Evolutionary conservation across 2,888 invertebrate genomes (phyloP).

Genomic region (Pandemis heparana): DNA sequence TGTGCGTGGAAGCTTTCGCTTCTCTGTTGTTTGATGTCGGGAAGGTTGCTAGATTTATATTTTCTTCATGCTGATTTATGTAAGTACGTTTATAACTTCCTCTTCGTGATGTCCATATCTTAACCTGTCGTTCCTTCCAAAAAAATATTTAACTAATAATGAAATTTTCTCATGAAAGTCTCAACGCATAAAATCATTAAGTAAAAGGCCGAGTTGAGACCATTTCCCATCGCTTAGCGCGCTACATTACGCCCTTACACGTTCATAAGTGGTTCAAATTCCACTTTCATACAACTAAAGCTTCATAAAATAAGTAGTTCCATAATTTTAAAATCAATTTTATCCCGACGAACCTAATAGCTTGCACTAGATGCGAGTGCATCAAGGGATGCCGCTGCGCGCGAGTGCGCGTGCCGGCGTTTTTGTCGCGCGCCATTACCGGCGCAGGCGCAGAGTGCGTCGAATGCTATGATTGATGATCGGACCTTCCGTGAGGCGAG

Average conservation of each 20-base stretch:
- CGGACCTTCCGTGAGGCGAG: constrained; percentile 20
- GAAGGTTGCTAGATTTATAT: no score
- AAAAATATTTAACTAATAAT: background rate
- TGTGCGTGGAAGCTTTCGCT: background rate
- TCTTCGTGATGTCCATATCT: no score
- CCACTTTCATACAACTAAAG: background rate
- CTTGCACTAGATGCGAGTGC: constrained; percentile 46
- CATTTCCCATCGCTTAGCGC: background rate
- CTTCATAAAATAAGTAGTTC: constrained; percentile 5
- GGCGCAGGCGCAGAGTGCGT: constrained; percentile 50
- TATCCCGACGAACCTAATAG: constrained; percentile 4
- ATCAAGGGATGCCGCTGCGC: constrained; percentile 55
- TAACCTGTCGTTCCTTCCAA: background rate
- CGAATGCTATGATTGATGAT: constrained; percentile 75
- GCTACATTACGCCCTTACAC: background rate
- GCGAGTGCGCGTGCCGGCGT: constrained; percentile 59
- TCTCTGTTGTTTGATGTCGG: background rate
- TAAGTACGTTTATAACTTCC: no score
- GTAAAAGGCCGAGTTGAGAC: background rate
- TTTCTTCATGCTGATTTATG: no score
- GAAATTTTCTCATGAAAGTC: no score
- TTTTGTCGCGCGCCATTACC: constrained; percentile 66
- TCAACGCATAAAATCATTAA: background rate
- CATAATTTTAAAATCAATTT: constrained; percentile 10
- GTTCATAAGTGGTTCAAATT: background rate